Conservation (phyloP, 2,113 vertebrate genomes). For the Synchiropus splendidus region DNA sequence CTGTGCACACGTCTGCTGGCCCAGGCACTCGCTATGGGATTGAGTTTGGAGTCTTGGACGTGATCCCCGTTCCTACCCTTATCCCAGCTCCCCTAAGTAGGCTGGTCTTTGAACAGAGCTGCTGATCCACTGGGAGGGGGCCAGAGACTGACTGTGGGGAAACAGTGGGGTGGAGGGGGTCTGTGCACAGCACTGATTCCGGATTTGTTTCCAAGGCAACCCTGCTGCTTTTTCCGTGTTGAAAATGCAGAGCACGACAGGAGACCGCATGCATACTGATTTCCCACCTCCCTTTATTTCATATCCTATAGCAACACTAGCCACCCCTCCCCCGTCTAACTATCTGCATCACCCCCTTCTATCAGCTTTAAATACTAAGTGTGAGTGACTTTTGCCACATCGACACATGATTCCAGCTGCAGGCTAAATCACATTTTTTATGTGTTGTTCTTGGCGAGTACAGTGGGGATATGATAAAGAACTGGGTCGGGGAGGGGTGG, state of each 20-base stretch:
- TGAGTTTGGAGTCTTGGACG: conserved; percentile 29
- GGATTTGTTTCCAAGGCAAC: conserved; percentile 49
- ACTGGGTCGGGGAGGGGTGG: not conserved
- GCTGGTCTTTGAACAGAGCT: conserved; percentile 38
- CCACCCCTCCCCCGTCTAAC: not conserved
- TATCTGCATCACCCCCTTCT: not conserved
- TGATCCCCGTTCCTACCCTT: conserved; percentile 32
- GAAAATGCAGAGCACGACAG: conserved; percentile 35
- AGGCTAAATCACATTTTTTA: conserved; percentile 11
- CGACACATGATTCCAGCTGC: conserved; percentile 5
- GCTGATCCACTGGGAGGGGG: conserved; percentile 22
- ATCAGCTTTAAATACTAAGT: conserved; percentile 4
- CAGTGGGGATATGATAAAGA: conserved; percentile 2
- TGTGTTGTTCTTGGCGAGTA: conserved; percentile 10
- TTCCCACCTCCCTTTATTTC: conserved; percentile 22
- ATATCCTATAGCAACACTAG: conserved; percentile 8
- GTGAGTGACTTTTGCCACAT: not conserved
- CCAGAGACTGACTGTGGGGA: not conserved
- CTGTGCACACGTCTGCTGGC: conserved; percentile 16
- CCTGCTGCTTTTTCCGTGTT: conserved; percentile 31
- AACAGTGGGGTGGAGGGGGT: conserved; percentile 10
- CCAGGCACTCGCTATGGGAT: conserved; percentile 28
- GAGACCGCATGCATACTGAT: conserved; percentile 32
- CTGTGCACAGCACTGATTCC: conserved; percentile 13
- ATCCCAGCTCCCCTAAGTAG: conserved; percentile 32